Conservation (phyloP, 2,888 invertebrate species). For the Andrena bucephala region DNA sequence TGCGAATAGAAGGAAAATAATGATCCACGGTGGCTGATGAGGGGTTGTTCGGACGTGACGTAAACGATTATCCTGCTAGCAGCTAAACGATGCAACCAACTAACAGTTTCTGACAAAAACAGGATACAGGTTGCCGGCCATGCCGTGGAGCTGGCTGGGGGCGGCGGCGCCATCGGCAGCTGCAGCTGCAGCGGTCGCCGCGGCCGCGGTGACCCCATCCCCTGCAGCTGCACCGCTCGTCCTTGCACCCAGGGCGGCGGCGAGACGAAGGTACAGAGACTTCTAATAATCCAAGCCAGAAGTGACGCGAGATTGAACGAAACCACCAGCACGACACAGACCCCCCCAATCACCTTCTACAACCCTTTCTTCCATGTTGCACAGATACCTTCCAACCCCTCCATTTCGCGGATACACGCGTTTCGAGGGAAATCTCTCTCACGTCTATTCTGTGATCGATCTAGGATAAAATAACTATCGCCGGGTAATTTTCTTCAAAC, state of each 20-base stretch:
- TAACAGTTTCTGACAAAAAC: conserved; percentile 71
- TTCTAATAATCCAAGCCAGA: conserved; percentile 50
- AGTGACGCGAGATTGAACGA: conserved; percentile 44
- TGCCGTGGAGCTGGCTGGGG: conserved; percentile 92
- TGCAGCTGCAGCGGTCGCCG: conserved; percentile 88
- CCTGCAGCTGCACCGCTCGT: conserved; percentile 89
- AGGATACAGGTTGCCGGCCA: conserved; percentile 92
- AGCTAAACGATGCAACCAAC: conserved; percentile 31
- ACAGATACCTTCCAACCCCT: not conserved
- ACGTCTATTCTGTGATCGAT: no score
- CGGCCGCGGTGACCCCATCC: conserved; percentile 87
- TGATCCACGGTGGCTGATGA: conserved; percentile 19
- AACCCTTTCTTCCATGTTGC: not conserved
- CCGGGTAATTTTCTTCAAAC: no score
- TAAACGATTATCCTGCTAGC: not conserved
- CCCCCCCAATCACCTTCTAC: not conserved
- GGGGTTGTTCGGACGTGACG: conserved; percentile 29
- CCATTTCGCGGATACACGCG: not conserved
- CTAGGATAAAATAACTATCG: no score
- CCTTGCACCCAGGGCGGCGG: conserved; percentile 90
- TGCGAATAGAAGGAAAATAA: not conserved
- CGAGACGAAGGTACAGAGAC: conserved; percentile 89
- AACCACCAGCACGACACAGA: conserved; percentile 38
- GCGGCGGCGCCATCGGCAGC: conserved; percentile 86
- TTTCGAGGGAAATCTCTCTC: not conserved